These are phyloP conservation scores for Rhamphomyia laevipes DNA, from an alignment of 2,888 invertebrate species.

Conservation along the genomic window DNA sequence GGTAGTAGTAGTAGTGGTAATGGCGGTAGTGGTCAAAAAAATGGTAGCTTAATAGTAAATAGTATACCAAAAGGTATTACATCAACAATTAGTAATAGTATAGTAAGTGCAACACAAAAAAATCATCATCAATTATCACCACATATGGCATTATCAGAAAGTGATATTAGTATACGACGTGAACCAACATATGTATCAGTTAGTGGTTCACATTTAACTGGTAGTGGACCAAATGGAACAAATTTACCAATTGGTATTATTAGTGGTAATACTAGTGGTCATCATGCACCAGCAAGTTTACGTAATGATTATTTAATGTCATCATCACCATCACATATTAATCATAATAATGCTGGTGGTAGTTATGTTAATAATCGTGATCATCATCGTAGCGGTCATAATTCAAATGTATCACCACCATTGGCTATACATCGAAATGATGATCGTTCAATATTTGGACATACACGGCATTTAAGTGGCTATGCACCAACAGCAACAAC, in stretches of 20 bases:
- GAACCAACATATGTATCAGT: constrained; percentile 17
- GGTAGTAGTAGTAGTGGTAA: constrained; percentile 18
- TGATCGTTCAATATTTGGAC: constrained; percentile 18
- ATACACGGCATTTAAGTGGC: constrained; percentile 8
- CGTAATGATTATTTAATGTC: constrained; percentile 33
- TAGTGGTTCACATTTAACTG: constrained; percentile 18
- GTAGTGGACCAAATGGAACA: constrained; percentile 19
- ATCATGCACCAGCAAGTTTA: constrained; percentile 30
- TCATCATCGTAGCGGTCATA: constrained; percentile 11
- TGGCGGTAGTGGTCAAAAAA: constrained; percentile 7
- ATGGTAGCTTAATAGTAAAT: constrained; percentile 16
- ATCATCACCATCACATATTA: constrained; percentile 21
- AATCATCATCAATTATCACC: constrained; percentile 32
- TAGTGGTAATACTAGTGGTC: constrained; percentile 25
- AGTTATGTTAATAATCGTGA: constrained; percentile 21
- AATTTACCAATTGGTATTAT: constrained; percentile 8
- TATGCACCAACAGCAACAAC: constrained; percentile 26
- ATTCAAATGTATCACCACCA: constrained; percentile 30
- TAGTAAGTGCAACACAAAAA: constrained; percentile 18
- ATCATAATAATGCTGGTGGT: constrained; percentile 13
- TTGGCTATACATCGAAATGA: constrained; percentile 27
- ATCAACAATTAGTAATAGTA: constrained; percentile 19
- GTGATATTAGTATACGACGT: constrained; percentile 29
- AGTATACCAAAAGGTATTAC: constrained; percentile 17
- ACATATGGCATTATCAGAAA: constrained; percentile 24